These are phyloP conservation scores for Drosophila dunni DNA, from an alignment of 1,140 invertebrate genomes.

Conservation along the genomic window DNA sequence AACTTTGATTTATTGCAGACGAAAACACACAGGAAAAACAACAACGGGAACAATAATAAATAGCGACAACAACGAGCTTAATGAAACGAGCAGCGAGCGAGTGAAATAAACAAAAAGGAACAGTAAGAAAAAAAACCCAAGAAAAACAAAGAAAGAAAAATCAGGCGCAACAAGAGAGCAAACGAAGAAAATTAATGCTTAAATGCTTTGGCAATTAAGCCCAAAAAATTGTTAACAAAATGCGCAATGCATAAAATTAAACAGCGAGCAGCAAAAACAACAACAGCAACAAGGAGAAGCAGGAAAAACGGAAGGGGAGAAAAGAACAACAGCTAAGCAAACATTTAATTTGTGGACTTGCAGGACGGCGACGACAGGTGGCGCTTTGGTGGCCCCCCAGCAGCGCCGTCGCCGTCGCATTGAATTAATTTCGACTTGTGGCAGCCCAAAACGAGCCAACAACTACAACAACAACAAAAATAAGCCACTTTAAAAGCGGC, in stretches of 20 bases:
- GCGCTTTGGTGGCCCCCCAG: constrained; percentile 29
- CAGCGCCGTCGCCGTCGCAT: constrained; percentile 50
- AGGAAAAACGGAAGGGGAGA: constrained; percentile 30
- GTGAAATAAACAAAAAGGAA: constrained; percentile 53
- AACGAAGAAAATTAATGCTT: constrained; percentile 43
- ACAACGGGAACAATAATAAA: constrained; percentile 48
- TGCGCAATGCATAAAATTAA: constrained; percentile 72
- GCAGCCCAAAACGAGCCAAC: constrained; percentile 1
- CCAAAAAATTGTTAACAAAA: constrained; percentile 71
- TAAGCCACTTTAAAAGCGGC: constrained; percentile 14
- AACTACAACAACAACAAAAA: constrained; percentile 24
- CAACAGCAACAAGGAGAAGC: constrained; percentile 28
- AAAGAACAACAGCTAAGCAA: constrained; percentile 36
- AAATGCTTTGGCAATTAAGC: constrained; percentile 71
- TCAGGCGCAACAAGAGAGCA: constrained; percentile 15
- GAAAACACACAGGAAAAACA: constrained; percentile 16
- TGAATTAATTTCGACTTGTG: constrained; percentile 61
- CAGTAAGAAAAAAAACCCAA: constrained; percentile 7
- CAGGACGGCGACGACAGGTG: constrained; percentile 69
- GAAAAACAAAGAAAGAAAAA: constrained; percentile 4
- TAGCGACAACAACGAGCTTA: constrained; percentile 53
- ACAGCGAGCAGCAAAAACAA: constrained; percentile 43
- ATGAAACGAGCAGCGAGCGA: constrained; percentile 30
- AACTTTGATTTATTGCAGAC: constrained; percentile 74
- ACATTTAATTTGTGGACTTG: constrained; percentile 18